Conservation (phyloP, 2,113 vertebrate genomes). For the Pteruthius melanotis region DNA sequence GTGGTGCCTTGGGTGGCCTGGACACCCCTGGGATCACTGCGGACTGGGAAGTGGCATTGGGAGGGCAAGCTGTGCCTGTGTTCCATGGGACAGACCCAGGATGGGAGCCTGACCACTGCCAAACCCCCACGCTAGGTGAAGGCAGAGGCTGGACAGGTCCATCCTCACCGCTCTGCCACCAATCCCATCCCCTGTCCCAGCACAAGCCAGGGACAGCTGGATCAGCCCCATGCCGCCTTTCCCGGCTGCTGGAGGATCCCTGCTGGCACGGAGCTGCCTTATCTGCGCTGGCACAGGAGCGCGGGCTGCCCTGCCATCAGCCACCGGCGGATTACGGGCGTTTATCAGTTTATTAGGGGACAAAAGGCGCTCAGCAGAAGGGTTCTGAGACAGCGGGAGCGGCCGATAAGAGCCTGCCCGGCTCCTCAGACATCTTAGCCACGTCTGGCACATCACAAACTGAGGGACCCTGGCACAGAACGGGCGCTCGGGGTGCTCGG, state of each 20-base stretch:
- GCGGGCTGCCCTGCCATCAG: constrained; percentile 10
- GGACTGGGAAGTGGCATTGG: accelerated
- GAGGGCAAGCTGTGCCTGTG: accelerated
- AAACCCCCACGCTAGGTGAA: accelerated
- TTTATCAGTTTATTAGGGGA: constrained; percentile 51
- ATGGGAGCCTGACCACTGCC: accelerated
- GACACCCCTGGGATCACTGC: accelerated
- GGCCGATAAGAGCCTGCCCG: constrained; percentile 23
- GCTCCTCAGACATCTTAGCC: background rate
- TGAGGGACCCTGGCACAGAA: background rate
- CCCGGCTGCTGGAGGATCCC: background rate
- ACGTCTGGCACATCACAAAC: background rate
- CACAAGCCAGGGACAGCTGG: background rate
- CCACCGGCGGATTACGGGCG: background rate
- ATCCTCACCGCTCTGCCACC: accelerated
- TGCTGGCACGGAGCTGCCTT: background rate
- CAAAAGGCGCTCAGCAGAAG: constrained; percentile 53
- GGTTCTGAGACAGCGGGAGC: constrained; percentile 27
- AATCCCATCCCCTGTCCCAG: background rate
- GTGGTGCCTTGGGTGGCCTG: background rate
- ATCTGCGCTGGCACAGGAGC: background rate
- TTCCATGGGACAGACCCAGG: accelerated
- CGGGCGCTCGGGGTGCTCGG: background rate
- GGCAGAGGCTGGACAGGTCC: background rate
- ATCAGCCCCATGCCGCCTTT: background rate